Evolutionary conservation across 2,113 vertebrate genomes (phyloP).

Genomic region (Steatornis caripensis): DNA sequence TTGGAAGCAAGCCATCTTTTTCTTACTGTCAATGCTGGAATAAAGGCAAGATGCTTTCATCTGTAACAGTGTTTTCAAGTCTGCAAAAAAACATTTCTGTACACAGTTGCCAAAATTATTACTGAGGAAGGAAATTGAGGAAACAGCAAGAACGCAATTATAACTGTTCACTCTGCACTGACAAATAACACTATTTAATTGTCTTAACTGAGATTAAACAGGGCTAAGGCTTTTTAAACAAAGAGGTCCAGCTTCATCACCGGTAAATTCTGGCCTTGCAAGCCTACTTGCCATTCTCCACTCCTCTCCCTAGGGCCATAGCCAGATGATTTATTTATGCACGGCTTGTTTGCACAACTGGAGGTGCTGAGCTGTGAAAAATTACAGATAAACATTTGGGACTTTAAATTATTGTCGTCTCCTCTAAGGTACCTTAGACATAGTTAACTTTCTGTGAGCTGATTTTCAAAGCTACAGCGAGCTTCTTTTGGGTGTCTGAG

Average conservation of each 20-base stretch:
- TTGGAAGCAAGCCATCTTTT: slow-evolving; percentile 20
- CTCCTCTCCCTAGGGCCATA: neutral
- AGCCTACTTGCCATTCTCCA: neutral
- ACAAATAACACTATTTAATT: neutral
- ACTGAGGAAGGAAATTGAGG: neutral
- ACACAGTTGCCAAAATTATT: neutral
- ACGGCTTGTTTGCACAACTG: neutral
- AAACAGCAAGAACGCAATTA: neutral
- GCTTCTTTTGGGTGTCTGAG: neutral
- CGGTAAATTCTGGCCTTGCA: rapidly evolving
- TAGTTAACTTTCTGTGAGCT: neutral
- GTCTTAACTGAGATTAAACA: neutral
- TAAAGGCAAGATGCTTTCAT: neutral
- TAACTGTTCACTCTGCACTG: neutral
- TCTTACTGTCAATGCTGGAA: neutral
- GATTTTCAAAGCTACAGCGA: neutral
- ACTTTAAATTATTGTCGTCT: neutral
- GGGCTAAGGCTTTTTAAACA: neutral
- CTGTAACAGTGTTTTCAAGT: neutral
- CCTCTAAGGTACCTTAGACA: neutral
- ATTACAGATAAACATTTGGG: neutral
- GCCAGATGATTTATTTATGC: neutral
- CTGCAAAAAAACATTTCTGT: neutral
- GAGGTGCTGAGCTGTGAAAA: neutral
- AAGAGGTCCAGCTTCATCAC: neutral